Conservation (phyloP, 1,140 invertebrate species). For the Musca domestica region DNA sequence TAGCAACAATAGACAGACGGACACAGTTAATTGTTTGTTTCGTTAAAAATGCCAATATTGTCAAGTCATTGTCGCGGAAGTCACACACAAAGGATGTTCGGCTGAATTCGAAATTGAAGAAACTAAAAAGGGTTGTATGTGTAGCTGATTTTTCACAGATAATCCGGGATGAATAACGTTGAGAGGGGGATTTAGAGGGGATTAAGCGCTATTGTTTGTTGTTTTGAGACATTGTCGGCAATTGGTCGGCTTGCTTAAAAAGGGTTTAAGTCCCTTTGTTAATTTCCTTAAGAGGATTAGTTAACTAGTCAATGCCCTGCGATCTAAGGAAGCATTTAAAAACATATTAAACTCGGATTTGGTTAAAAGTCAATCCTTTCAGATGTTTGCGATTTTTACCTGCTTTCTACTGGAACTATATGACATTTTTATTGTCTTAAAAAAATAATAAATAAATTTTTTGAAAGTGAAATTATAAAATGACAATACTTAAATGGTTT, state of each 20-base stretch:
- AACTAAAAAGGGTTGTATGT: slow-evolving; percentile 24
- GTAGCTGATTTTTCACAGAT: slow-evolving; percentile 47
- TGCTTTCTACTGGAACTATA: too few relatives aligned
- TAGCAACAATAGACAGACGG: slow-evolving; percentile 47
- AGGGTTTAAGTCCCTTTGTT: neutral
- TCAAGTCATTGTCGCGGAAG: neutral
- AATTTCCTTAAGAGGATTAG: too few relatives aligned
- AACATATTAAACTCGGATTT: slow-evolving; percentile 3
- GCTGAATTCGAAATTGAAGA: neutral
- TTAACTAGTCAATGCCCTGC: too few relatives aligned
- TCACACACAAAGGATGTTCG: neutral
- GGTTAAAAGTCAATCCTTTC: slow-evolving; percentile 4
- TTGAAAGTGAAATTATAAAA: too few relatives aligned
- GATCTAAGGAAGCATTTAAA: neutral
- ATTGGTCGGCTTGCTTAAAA: slow-evolving; percentile 3
- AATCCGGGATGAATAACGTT: slow-evolving; percentile 29
- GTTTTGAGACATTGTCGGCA: neutral
- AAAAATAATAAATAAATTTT: too few relatives aligned
- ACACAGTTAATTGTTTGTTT: slow-evolving; percentile 39
- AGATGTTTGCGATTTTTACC: too few relatives aligned
- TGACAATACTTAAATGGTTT: too few relatives aligned
- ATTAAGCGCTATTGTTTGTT: slow-evolving; percentile 17
- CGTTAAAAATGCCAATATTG: slow-evolving; percentile 1
- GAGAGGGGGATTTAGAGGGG: neutral
- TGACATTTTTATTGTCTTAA: too few relatives aligned